These are phyloP conservation scores for Acleris sparsana DNA, from an alignment of 2,888 invertebrate genomes.

Conservation along the genomic window DNA sequence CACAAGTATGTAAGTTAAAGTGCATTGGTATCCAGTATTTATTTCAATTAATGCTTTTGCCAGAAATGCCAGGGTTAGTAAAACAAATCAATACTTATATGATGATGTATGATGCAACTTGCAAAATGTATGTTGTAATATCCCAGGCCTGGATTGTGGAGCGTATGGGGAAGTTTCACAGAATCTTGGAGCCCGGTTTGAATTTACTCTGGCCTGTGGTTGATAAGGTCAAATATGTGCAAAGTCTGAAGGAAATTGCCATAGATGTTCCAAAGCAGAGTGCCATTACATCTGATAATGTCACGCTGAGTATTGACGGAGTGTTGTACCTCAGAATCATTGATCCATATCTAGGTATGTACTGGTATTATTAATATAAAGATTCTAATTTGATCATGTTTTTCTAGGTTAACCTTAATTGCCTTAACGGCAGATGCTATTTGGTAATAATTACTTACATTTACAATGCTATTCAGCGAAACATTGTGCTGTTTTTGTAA, in stretches of 20 bases:
- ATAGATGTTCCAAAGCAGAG: conserved; percentile 99
- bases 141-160: conserved; percentile 97
- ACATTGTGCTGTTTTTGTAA: no score
- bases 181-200: conserved; percentile 96
- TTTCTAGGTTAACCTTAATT: no score
- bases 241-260: conserved; percentile 99
- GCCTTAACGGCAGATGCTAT: no score
- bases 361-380: neutral
- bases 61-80: no score
- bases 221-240: conserved; percentile 98
- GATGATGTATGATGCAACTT: no score
- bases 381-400: neutral
- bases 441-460: no score
- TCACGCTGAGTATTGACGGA: conserved; percentile 97
- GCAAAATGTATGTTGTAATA: conserved; percentile 7
- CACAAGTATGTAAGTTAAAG: no score
- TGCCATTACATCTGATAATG: conserved; percentile 99
- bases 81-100: no score
- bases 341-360: conserved; percentile 93
- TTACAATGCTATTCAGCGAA: no score
- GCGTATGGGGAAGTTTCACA: conserved; percentile 98
- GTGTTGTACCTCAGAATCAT: conserved; percentile 97
- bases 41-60: no score
- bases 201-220: conserved; percentile 95
- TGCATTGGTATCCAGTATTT: no score